Percentiles rank a stretch among this genome's conserved stretches.
Evolutionary conservation across 2,888 invertebrate species (phyloP).

Genomic region (Microctonus brassicae): DNA sequence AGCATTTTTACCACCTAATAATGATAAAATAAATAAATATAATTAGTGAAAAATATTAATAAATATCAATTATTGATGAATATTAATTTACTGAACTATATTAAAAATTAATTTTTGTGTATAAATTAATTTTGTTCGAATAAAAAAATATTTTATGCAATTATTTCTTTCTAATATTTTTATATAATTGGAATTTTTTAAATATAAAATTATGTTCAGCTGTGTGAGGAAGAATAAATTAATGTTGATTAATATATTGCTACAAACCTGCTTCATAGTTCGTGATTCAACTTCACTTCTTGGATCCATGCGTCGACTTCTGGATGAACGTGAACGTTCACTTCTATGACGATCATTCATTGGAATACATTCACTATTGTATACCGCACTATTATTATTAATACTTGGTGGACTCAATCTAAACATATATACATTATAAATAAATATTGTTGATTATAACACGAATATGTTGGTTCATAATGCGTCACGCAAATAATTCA

Average conservation of each 20-base stretch:
- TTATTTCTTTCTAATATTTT: no score
- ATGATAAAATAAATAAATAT: neutral
- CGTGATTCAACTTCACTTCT: slow-evolving; percentile 63
- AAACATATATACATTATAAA: slow-evolving; percentile 24
- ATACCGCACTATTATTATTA: slow-evolving; percentile 45
- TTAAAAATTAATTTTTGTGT: no score
- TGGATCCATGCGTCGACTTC: slow-evolving; percentile 55
- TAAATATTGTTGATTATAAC: neutral
- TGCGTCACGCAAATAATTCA: neutral
- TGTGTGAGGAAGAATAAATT: no score
- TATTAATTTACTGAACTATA: no score
- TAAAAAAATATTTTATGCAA: no score
- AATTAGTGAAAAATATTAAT: neutral
- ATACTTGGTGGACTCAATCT: slow-evolving; percentile 53
- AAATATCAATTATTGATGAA: no score
- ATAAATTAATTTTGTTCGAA: no score
- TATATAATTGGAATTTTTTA: no score
- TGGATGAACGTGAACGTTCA: slow-evolving; percentile 55
- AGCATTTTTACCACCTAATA: slow-evolving; percentile 81
- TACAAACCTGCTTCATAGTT: slow-evolving; percentile 64
- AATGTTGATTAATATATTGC: no score
- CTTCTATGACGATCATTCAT: slow-evolving; percentile 57
- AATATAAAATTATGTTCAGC: no score
- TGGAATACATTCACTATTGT: slow-evolving; percentile 57
- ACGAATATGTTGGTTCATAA: neutral